Evolutionary conservation across 2,113 vertebrate species (phyloP).

Genomic region (Microcebus griseorufus): DNA sequence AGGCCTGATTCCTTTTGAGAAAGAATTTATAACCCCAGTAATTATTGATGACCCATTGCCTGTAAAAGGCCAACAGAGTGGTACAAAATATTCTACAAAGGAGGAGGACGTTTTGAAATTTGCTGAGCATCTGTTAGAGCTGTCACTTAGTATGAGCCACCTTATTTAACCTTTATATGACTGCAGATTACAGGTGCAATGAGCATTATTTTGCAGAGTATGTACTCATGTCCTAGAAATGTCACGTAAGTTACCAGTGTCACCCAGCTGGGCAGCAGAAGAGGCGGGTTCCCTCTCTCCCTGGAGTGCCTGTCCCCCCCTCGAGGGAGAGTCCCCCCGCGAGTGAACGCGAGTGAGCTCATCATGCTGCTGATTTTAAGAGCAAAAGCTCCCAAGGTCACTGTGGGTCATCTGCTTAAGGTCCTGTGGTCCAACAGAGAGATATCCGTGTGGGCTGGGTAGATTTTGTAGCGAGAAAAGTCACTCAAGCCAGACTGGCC

Average conservation of each 20-base stretch:
- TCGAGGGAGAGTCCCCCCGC: neutral
- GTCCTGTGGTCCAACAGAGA: neutral
- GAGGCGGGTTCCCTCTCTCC: neutral
- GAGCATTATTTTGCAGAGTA: neutral
- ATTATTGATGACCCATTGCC: neutral
- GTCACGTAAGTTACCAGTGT: neutral
- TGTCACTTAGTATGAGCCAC: neutral
- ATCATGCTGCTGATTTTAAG: neutral
- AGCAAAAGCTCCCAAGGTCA: neutral
- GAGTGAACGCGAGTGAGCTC: neutral
- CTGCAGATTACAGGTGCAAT: neutral
- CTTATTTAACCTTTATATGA: neutral
- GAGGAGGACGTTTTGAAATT: neutral
- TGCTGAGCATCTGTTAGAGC: neutral
- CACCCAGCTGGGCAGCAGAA: neutral
- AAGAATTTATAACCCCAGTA: neutral
- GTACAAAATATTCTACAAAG: neutral
- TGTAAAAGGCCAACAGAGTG: neutral
- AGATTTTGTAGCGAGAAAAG: neutral
- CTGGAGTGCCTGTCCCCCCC: too few relatives aligned
- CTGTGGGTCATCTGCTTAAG: neutral
- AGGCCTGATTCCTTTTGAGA: neutral
- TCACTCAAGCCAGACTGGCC: neutral
- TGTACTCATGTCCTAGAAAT: neutral
- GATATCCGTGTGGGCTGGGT: accelerated